These are phyloP conservation scores for Coelopa frigida DNA, from an alignment of 1,140 invertebrate species.

Conservation along the genomic window DNA sequence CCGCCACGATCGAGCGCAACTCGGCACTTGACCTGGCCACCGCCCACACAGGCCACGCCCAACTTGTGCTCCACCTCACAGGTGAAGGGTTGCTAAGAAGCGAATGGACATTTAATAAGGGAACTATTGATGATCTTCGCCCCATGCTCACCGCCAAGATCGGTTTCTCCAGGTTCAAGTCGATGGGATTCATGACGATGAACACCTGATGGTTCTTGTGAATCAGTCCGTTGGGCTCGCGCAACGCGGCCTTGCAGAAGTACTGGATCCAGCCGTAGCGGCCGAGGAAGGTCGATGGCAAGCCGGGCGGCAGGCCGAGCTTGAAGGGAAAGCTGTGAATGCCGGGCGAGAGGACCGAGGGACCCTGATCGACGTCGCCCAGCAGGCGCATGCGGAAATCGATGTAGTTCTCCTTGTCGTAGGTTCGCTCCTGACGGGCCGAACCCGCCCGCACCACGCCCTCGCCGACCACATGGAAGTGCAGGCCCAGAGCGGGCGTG, in stretches of 20 bases:
- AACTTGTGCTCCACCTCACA: constrained; percentile 85
- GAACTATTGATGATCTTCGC: too few species aligned
- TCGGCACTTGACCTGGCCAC: constrained; percentile 72
- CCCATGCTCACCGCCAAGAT: constrained; percentile 78
- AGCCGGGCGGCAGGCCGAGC: constrained; percentile 76
- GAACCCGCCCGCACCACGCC: constrained; percentile 77
- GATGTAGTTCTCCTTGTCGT: constrained; percentile 90
- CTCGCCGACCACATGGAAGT: constrained; percentile 91
- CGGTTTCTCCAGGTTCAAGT: constrained; percentile 84
- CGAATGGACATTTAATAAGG: background rate
- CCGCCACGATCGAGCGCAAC: constrained; percentile 84
- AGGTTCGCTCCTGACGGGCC: constrained; percentile 71
- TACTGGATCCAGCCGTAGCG: constrained; percentile 96
- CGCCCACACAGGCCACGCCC: constrained; percentile 74
- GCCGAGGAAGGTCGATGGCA: constrained; percentile 88
- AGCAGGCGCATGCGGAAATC: constrained; percentile 89
- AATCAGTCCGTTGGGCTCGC: constrained; percentile 81
- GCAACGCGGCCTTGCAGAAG: constrained; percentile 83
- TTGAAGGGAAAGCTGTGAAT: constrained; percentile 96
- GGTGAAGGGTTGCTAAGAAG: constrained; percentile 79
- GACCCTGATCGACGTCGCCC: constrained; percentile 74
- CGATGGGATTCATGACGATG: constrained; percentile 93
- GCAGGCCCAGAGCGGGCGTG: constrained; percentile 79
- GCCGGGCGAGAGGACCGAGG: constrained; percentile 80
- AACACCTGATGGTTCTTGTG: constrained; percentile 96